Evolutionary conservation across 35 echinoderm and acorn worm genomes (phyloP), one percentile per base, ranked within the genome.

Genomic region (Strongylocentrotus purpuratus): DNA sequence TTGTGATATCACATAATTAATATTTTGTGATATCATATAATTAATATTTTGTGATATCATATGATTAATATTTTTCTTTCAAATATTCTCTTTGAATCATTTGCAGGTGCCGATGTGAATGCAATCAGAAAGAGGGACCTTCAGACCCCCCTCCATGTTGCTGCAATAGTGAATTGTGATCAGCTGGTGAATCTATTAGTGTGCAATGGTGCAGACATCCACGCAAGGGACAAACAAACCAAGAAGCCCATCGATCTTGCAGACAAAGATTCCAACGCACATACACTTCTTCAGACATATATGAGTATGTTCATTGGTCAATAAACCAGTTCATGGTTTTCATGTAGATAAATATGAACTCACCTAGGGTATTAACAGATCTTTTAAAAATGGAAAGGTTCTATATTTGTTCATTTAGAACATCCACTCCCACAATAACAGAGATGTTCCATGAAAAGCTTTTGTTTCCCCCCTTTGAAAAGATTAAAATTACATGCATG

Each of bases 101-200:
- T 89, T 41, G 33, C 91, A 93, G 91, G 91, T 48, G 91, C 91
- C 2, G 48, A 93, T 46, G 46, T 93, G 20, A 50, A 46, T 47
- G 48, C 46, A 31, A 6, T 93, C 9, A 33, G 91, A 33, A 93
- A 46, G 48, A 93, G 91, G 48, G 91, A 93, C 91, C 91, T 93
- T 58, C 91, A 93, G 91, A 93, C 91, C 2, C 91, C 91, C 20
- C 91, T 93, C 31, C 91, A 93, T 31, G 91, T 93, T 33, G 91
- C 91, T 32, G 91, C 91, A n/a, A n/a, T 14, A 15, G 91, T 93
- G 47, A 58, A 58, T 31, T 46, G 91, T 31, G 91, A 93, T 31
- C 46, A 58, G 22, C 91, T 93, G 20, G 91, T 93, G 45, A 11
- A 93, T 20, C 9, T 93, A 47, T 33, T 93, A 33, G 91, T 93